Base-by-base conservation (phyloP, 2,888 invertebrate genomes). In the Lomographa bimaculata region DNA sequence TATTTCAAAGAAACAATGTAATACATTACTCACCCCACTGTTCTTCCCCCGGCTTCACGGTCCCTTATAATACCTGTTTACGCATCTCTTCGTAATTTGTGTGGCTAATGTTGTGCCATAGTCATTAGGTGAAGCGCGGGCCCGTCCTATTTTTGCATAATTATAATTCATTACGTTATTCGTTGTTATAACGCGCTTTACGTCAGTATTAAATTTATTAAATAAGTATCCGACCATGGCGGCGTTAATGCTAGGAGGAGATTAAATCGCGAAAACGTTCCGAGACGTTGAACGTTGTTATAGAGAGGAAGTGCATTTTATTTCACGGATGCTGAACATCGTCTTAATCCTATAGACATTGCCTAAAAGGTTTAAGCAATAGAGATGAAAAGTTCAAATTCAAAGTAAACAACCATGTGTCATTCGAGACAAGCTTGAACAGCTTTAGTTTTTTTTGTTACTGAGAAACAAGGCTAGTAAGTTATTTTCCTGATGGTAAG, bases 51-150 rank as follows among this genome's bases (percentile, higher is more conserved):
- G 75, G 72, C 64, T 66, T 67, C 57, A 64, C 69, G 71, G 70
- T 72, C 78, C 74, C 58, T 75, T 77, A 61, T 79, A 73, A 77
- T 81, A 79, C 80, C 74, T 82, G 77, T 80, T 85, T 83, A 79
- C 79, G 74, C 74, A 71, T 79, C 79, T 79, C 74, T 72, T 73
- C 68, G 75, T 77, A 81, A 84, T 85, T 85, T 81, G 77, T 79
- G 76, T 70, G 74, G 76, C 71, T 83, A 84, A 85, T 82, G 84
- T 81, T 81, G 63, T 72, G 69, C 70, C 70, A 63, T 72, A 73
- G 77, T 75, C 82, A 76, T 86, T 84, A 83, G 69, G 45, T 29
- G 77, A 64, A 69, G 63, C 60, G 66, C 59, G 62, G 72, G 68
- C 65, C 60, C 64, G 57, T 65, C 65, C 61, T 64, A 67, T 60